Conservation (phyloP, 2,888 invertebrate species). For the Amphipyra berbera region DNA sequence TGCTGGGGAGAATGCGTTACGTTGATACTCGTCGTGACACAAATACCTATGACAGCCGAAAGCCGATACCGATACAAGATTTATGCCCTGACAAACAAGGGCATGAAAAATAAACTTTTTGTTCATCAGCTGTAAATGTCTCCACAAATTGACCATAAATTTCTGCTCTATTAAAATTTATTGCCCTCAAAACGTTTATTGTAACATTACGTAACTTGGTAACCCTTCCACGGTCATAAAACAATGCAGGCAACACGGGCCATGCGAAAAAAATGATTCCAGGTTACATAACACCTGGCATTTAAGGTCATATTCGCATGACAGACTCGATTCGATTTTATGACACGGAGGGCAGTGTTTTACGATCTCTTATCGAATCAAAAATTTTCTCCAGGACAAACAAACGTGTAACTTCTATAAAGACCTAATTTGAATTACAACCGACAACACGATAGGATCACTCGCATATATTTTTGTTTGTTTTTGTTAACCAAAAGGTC, state of each 20-base stretch:
- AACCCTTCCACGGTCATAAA: constrained; percentile 84
- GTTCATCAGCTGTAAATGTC: constrained; percentile 86
- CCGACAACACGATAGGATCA: constrained; percentile 66
- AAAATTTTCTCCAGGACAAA: constrained; percentile 79
- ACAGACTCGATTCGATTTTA: constrained; percentile 78
- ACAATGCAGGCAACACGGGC: constrained; percentile 78
- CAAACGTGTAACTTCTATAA: constrained; percentile 76
- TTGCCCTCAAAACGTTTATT: constrained; percentile 83
- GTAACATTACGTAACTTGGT: constrained; percentile 84
- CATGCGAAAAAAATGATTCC: constrained; percentile 77
- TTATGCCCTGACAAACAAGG: constrained; percentile 73
- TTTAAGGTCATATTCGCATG: constrained; percentile 77
- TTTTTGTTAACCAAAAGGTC: constrained; percentile 50
- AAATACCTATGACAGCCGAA: constrained; percentile 55
- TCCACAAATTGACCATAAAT: constrained; percentile 85
- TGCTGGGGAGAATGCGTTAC: constrained; percentile 37
- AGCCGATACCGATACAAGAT: constrained; percentile 62
- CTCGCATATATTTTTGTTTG: constrained; percentile 55
- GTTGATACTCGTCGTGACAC: constrained; percentile 44
- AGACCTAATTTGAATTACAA: constrained; percentile 77
- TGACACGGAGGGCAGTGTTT: constrained; percentile 83
- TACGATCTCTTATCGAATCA: constrained; percentile 86
- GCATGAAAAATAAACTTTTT: constrained; percentile 77
- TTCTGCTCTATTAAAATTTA: constrained; percentile 87
- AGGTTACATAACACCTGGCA: constrained; percentile 72